Evolutionary conservation across 1,140 invertebrate genomes (phyloP), one percentile per base, ranked within the genome.

Genomic region (Drosophila mauritiana): DNA sequence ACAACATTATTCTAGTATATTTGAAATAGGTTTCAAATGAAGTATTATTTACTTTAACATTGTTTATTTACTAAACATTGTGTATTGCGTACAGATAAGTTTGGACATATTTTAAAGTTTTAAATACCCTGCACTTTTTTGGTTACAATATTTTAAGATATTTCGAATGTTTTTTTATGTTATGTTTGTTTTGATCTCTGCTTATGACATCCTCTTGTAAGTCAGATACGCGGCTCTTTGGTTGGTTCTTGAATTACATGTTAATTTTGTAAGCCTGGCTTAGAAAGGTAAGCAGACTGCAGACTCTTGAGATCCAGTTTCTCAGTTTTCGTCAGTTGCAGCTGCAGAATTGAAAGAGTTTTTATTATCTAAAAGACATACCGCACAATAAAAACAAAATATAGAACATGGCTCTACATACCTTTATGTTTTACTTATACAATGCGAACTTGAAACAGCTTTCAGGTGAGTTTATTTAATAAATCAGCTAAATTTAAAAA

Each of bases 111-210:
- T 22, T 22, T 2, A 20, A 20, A 20, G 20, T 20, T 20, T 31
- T 8, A 31, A 31, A 22, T 3, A 8, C 27, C 27, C 43, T 12
- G 17, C 40, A 39, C 11, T 17, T 15, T 5, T 42, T 42, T 39
- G 1, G n/a, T 42, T 45, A 45, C 17, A 22, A 48, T n/a, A 6
- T 27, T 48, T 27, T n/a, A 49, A 49, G n/a, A 49, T 49, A 10
- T 31, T 15, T n/a, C 17, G 20, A 10, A 43, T 4, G 10, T 4
- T 11, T 20, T 22, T 12, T 22, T 12, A 22, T 46, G n/a, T n/a
- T n/a, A n/a, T 73, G 39, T 73, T 73, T 70, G 46, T 25, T 59
- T 46, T 73, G 65, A 73, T 73, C 69, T 73, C 31, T 73, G 57
- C 11, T 49, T 10, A 27, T 73, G 69, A 72, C 69, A 58, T 72